Percentiles rank a stretch among this genome's conserved stretches.
Evolutionary conservation across 2,888 invertebrate species (phyloP).

Genomic region (Mythimna impura): DNA sequence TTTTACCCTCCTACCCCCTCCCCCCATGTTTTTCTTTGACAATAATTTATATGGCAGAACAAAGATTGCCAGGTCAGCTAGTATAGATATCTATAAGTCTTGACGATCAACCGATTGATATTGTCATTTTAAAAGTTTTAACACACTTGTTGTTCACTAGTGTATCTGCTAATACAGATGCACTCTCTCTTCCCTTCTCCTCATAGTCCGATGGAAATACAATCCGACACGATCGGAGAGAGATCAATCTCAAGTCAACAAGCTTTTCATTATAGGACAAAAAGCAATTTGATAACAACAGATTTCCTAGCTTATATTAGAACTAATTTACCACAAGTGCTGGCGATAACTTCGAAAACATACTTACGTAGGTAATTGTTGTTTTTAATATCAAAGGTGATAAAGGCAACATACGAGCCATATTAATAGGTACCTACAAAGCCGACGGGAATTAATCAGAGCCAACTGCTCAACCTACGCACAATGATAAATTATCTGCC

Average conservation of each 20-base stretch:
- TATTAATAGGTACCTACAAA: neutral
- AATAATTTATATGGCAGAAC: too few relatives aligned
- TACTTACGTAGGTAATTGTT: neutral
- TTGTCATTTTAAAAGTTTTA: too few relatives aligned
- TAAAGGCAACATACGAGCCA: neutral
- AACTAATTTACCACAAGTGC: conserved; percentile 6
- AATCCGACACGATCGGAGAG: neutral
- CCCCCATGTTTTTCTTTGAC: too few relatives aligned
- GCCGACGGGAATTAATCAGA: conserved; percentile 11
- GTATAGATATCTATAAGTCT: too few relatives aligned
- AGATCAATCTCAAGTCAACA: neutral
- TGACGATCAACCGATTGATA: too few relatives aligned
- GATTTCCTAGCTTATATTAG: conserved; percentile 1
- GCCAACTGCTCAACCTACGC: neutral
- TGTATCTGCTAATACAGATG: neutral
- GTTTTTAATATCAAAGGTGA: conserved; percentile 24
- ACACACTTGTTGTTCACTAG: neutral
- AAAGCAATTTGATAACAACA: conserved; percentile 3
- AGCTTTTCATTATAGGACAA: neutral
- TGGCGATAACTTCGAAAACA: neutral
- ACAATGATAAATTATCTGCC: neutral
- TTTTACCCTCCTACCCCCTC: too few relatives aligned
- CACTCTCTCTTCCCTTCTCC: neutral
- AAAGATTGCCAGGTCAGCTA: too few relatives aligned
- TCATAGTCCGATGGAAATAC: too few relatives aligned